Evolutionary conservation across 92 coral and sea anemone species (phyloP), one percentile per base, ranked within the genome.

Genomic region (Ricordea florida): DNA sequence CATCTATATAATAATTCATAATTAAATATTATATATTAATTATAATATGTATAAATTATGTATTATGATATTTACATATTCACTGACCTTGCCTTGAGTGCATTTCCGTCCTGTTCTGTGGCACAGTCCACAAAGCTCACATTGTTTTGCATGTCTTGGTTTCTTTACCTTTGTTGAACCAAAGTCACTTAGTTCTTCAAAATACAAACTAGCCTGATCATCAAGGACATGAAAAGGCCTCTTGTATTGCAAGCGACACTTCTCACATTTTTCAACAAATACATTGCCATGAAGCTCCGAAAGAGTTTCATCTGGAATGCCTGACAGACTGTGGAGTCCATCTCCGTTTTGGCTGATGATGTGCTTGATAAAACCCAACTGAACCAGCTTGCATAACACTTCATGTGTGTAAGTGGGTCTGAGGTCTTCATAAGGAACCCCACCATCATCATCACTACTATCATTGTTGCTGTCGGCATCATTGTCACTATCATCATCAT

Each of bases 241-340:
- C 47, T 66, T 58, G 30, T 66, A 78, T 1, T n/a, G 11, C 2
- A 32, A 3, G 24, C 69, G 43, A 24, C 76, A 66, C 35, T 55
- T 55, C 27, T 66, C 76, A 32, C 76, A 66, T 42, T 52, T 66
- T 48, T 78, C 84, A 42, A 67, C 33, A 33, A 56, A 67, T 20
- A 57, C 77, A 66, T 78, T 78, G 11, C 84, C 84, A 24, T 78
- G 84, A 17, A 78, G 69, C n/a, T 78, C 77, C 10, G 84, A 67
- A 2, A 78, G 61, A 18, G 40, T 33, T 6, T 56, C 50, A 0
- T 14, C 26, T 10, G 77, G 62, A 42, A 78, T 23, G 2, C 84
- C 84, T 10, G 84, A 78, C 15, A 67, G 62, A 10, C 75, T 51
- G 14, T 78, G 84, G 23, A 78, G 77, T 6, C 84, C 84, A 31